Evolutionary conservation across 2,797 vertebrate genomes (phyloP), one percentile per base, ranked within the genome.

Genomic region (Dromococcyx pavoninus): DNA sequence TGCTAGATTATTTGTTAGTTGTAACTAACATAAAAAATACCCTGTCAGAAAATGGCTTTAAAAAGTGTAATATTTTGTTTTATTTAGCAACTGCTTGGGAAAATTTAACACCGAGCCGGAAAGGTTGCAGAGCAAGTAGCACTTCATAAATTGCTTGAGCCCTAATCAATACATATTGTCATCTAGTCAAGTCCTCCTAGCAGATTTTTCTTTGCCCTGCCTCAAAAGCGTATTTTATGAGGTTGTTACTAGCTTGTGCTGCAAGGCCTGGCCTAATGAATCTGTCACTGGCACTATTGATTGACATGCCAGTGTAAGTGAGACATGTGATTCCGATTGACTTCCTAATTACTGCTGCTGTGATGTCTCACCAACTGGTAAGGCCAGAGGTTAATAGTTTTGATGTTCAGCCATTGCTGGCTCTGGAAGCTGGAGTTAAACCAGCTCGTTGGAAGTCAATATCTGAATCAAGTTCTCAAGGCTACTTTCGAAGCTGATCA

Each of bases 301-400:
- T 98, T 98, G 98, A 99, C 98, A 98, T 95, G 97, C 97, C 97
- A 96, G 97, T 97, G 97, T 98, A 99, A 99, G 98, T 98, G 98
- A 99, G 98, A 98, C 98, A 98, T 98, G 98, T 98, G 98, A 98
- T 98, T 98, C 98, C 98, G 98, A 98, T 98, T 99, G 98, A 99
- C 98, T 99, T 98, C 98, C 99, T 99, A 99, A 99, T 99, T 99
- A 99, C 99, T 99, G 98, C 98, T 98, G 98, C 98, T 96, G 98
- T 99, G 98, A 99, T 99, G 98, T 98, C 97, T 98, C 97, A 91
- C 98, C 98, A 98, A 98, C 98, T 98, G 98, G 95, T 74, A 96
- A 97, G 98, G 98, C 98, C 98, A 99, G 98, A 98, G 99, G 99
- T 99, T 99, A 99, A 99, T 99, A 99, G 98, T 98, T 97, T 97